phyloP scores from a whole-genome alignment of 1,140 invertebrate genomes.

The Euglossa dilemma region DNA sequence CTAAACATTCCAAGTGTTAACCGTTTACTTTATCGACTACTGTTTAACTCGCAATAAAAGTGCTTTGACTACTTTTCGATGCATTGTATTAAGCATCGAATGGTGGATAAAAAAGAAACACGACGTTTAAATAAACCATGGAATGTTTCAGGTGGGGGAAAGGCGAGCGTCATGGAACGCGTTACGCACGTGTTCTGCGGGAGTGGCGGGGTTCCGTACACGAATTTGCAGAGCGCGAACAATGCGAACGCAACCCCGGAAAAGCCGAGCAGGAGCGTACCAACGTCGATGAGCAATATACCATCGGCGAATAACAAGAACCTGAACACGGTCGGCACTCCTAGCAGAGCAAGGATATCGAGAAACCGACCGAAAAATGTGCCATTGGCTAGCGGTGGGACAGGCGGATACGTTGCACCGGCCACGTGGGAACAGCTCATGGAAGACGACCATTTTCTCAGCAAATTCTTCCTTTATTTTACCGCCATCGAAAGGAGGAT shows the following conservation, averaged over 20 bases:
- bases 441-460: slow-evolving; percentile 92
- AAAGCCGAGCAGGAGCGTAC: slow-evolving; percentile 82
- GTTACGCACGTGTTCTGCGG: slow-evolving; percentile 93
- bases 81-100: not conserved
- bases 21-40: too few relatives aligned
- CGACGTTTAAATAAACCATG: not conserved
- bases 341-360: slow-evolving; percentile 68
- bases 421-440: slow-evolving; percentile 90
- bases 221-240: slow-evolving; percentile 77
- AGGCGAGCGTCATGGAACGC: slow-evolving; percentile 91
- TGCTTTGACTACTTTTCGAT: not conserved
- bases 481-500: slow-evolving; percentile 88
- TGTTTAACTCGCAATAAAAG: too few relatives aligned
- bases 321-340: slow-evolving; percentile 68
- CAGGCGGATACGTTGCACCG: slow-evolving; percentile 76
- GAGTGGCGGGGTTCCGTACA: slow-evolving; percentile 81
- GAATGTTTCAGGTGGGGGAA: slow-evolving; percentile 76
- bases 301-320: slow-evolving; percentile 73
- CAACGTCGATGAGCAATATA: slow-evolving; percentile 66
- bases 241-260: slow-evolving; percentile 80
- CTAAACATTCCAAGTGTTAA: too few relatives aligned
- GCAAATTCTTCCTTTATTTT: slow-evolving; percentile 93
- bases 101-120: not conserved
- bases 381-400: slow-evolving; percentile 77
- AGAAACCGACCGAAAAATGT: slow-evolving; percentile 72